Percentiles rank a stretch among this genome's conserved stretches.
phyloP scores from a whole-genome alignment of 2,888 invertebrate species.

The Drosophila rubida region DNA sequence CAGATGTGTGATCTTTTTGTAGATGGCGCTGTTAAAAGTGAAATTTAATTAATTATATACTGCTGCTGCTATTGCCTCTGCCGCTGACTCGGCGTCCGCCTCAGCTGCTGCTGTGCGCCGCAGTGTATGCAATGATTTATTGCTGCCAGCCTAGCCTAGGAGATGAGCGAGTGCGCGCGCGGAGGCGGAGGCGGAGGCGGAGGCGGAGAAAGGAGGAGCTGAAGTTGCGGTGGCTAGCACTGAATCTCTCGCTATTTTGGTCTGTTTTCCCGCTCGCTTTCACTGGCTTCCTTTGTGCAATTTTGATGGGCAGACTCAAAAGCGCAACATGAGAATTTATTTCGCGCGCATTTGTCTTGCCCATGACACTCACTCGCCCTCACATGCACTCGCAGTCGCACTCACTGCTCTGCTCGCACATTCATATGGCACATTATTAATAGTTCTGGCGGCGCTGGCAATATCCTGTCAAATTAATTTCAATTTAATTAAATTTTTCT shows the following conservation, averaged over 20 bases:
- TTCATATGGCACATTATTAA: slow-evolving; percentile 68
- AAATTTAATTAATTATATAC: slow-evolving; percentile 76
- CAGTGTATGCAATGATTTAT: slow-evolving; percentile 73
- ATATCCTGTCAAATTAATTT: slow-evolving; percentile 81
- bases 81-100: slow-evolving; percentile 1
- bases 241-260: slow-evolving; percentile 22
- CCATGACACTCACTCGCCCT: slow-evolving; percentile 45
- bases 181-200: background rate
- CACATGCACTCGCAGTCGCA: slow-evolving; percentile 30
- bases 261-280: slow-evolving; percentile 4
- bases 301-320: slow-evolving; percentile 72
- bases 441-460: slow-evolving; percentile 71
- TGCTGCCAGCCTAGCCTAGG: slow-evolving; percentile 21
- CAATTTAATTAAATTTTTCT: slow-evolving; percentile 77
- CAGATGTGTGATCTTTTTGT: slow-evolving; percentile 65
- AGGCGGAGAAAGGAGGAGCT: background rate
- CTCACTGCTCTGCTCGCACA: slow-evolving; percentile 18
- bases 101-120: slow-evolving; percentile 28
- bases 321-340: slow-evolving; percentile 79
- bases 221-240: slow-evolving; percentile 9
- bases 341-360: slow-evolving; percentile 75
- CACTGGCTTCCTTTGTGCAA: slow-evolving; percentile 54
- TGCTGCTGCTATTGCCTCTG: background rate
- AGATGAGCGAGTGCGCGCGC: background rate
- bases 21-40: slow-evolving; percentile 55